These are phyloP conservation scores for Penelope pileata DNA, from an alignment of 2,113 vertebrate species.

Conservation along the genomic window DNA sequence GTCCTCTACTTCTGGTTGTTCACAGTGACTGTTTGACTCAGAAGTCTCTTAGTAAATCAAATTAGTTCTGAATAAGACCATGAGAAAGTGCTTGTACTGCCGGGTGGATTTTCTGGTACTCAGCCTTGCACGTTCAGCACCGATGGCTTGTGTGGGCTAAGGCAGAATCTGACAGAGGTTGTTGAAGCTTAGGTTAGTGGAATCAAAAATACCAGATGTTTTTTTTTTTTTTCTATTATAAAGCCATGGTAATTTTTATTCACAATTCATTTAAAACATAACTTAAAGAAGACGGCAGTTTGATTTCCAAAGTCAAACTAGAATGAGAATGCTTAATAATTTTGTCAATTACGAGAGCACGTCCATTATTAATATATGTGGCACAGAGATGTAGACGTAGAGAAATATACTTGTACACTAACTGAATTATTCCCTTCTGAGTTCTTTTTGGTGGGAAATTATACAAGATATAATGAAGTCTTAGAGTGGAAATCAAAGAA, in stretches of 20 bases:
- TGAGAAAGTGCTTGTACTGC: not conserved
- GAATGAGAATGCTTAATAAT: conserved; percentile 3
- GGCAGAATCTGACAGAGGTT: not conserved
- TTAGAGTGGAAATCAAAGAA: conserved; percentile 49
- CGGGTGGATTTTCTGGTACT: not conserved
- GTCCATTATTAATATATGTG: conserved; percentile 45
- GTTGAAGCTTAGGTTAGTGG: not conserved
- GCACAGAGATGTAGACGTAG: not conserved
- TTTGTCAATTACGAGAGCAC: conserved; percentile 11
- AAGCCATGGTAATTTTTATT: not conserved
- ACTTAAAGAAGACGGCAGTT: not conserved
- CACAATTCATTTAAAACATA: conserved; percentile 36
- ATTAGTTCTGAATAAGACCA: not conserved
- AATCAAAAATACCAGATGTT: not conserved
- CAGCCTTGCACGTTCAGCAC: not conserved
- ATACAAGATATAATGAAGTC: not conserved
- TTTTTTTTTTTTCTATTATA: not conserved
- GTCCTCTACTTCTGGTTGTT: not conserved
- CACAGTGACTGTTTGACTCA: not conserved
- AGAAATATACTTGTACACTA: conserved; percentile 32
- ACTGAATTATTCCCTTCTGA: conserved; percentile 31
- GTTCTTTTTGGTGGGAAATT: conserved; percentile 36
- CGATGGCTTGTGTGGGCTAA: not conserved
- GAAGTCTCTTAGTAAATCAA: not conserved
- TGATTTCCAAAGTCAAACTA: conserved; percentile 6